phyloP scores from a whole-genome alignment of 2,888 invertebrate genomes.

The Agriopis leucophaearia region DNA sequence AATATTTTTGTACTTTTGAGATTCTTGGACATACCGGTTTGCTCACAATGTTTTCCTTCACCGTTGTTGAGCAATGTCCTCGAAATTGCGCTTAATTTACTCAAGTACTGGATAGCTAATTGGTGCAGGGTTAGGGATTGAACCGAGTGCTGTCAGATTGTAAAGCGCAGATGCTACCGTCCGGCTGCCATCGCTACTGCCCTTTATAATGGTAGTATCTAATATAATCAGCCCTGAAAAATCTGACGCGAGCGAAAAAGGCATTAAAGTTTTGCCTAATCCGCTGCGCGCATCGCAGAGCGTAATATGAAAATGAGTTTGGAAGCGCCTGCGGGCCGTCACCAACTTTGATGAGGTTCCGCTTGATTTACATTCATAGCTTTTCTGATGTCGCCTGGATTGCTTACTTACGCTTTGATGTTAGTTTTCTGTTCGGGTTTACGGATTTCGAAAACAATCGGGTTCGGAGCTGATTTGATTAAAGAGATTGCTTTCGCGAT shows the following conservation, averaged over 20 bases:
- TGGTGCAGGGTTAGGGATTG: no score
- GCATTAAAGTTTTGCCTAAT: slow-evolving; percentile 58
- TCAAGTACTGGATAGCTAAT: no score
- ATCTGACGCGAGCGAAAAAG: slow-evolving; percentile 44
- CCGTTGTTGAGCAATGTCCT: no score
- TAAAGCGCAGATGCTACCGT: no score
- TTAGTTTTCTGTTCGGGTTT: slow-evolving; percentile 54
- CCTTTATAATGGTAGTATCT: no score
- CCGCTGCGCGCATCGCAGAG: slow-evolving; percentile 45
- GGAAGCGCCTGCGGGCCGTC: slow-evolving; percentile 66
- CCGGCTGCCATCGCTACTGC: no score
- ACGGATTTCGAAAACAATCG: slow-evolving; percentile 37
- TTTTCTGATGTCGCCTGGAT: slow-evolving; percentile 70
- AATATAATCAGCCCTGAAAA: slow-evolving; percentile 42
- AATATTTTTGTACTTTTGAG: no score
- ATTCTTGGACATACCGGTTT: no score
- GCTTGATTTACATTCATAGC: slow-evolving; percentile 81
- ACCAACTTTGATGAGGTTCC: slow-evolving; percentile 77
- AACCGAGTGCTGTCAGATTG: no score
- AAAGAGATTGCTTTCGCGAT: slow-evolving; percentile 31
- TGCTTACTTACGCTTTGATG: slow-evolving; percentile 66
- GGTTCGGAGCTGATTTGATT: slow-evolving; percentile 34
- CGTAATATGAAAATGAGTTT: slow-evolving; percentile 79
- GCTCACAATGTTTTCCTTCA: no score
- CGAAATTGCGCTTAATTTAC: no score